phyloP scores from a whole-genome alignment of 2,797 vertebrate species.

The Catamblyrhynchus diadema region DNA sequence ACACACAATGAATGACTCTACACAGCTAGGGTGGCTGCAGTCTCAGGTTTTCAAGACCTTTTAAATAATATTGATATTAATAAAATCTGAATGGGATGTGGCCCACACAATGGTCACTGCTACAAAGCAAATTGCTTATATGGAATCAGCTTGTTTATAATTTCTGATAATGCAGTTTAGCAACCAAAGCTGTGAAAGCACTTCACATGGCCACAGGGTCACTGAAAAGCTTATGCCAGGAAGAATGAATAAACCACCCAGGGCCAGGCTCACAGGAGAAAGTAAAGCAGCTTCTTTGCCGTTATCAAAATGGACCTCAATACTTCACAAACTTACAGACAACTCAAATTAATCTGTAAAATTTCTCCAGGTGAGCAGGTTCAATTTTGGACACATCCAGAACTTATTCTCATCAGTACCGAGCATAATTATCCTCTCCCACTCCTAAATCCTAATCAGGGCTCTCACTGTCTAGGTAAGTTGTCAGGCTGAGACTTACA shows the following conservation, averaged over 20 bases:
- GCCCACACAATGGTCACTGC: background rate
- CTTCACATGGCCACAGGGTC: background rate
- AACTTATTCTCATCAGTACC: background rate
- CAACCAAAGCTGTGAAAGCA: background rate
- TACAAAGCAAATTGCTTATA: background rate
- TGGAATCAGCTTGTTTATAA: background rate
- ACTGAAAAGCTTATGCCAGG: background rate
- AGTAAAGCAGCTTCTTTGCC: background rate
- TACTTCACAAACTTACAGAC: background rate
- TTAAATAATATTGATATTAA: background rate
- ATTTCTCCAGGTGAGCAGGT: background rate
- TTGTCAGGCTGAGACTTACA: background rate
- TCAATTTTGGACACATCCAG: background rate
- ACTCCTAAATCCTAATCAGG: background rate
- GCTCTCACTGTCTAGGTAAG: background rate
- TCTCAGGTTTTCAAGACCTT: background rate
- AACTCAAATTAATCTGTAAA: background rate
- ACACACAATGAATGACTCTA: background rate
- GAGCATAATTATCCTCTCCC: background rate
- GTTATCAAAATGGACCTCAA: background rate
- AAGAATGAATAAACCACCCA: background rate
- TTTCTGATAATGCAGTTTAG: background rate
- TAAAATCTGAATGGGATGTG: accelerated
- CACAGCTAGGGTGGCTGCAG: background rate
- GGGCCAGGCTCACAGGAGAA: background rate